These are phyloP conservation scores for Autographa pulchrina DNA, from an alignment of 2,888 invertebrate genomes.

Conservation along the genomic window DNA sequence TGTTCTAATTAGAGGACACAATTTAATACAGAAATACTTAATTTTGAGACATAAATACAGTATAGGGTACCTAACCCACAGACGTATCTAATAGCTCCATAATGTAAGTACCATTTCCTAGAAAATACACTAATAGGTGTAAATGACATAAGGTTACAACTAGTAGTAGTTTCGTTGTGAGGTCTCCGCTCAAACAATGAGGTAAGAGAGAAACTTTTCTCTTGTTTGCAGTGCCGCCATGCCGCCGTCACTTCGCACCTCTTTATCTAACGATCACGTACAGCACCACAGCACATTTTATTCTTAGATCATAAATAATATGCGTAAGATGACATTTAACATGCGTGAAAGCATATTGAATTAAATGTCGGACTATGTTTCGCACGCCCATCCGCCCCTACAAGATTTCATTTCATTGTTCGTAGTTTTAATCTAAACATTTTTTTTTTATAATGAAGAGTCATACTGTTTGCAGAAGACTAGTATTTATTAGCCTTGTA, in stretches of 20 bases:
- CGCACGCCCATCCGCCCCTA: slow-evolving; percentile 25
- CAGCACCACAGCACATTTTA: slow-evolving; percentile 21
- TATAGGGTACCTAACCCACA: too few relatives aligned
- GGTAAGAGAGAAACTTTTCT: slow-evolving; percentile 50
- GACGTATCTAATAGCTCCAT: too few relatives aligned
- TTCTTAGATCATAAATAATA: slow-evolving; percentile 46
- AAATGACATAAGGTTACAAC: slow-evolving; percentile 29
- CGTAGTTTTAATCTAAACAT: slow-evolving; percentile 13
- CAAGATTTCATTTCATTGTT: slow-evolving; percentile 28
- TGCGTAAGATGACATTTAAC: slow-evolving; percentile 20
- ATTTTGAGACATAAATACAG: too few relatives aligned
- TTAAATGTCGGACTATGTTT: not conserved
- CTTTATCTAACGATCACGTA: slow-evolving; percentile 49
- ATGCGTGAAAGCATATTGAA: not conserved
- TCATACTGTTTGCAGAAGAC: not conserved
- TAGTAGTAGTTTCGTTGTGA: slow-evolving; percentile 21
- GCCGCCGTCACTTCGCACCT: slow-evolving; percentile 39
- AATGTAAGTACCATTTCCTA: too few relatives aligned
- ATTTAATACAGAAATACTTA: too few relatives aligned
- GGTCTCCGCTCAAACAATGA: slow-evolving; percentile 48
- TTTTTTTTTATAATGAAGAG: slow-evolving; percentile 10
- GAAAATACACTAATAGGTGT: not conserved
- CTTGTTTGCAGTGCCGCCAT: slow-evolving; percentile 14
- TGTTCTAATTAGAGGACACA: too few relatives aligned
- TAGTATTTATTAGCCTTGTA: not conserved